A percentile compares a stretch with the other conserved stretches of the same genome.
phyloP scores from a whole-genome alignment of 2,888 invertebrate species.

The Melieria picta region DNA sequence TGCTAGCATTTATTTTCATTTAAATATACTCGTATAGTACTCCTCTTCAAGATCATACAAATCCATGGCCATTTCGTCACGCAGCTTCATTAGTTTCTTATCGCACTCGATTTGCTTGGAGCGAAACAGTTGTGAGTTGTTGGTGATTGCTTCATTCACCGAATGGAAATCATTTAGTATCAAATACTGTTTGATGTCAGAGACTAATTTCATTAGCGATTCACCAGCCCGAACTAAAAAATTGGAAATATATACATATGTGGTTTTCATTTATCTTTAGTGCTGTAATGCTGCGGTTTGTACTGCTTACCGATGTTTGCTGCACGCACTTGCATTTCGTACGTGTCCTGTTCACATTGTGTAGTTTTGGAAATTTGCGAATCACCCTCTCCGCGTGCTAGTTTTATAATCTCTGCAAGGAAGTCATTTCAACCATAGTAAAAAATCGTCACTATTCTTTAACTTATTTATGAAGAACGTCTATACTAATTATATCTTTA shows the following conservation, averaged over 20 bases:
- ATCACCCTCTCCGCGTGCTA: constrained; percentile 90
- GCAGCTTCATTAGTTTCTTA: constrained; percentile 87
- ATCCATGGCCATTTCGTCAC: constrained; percentile 96
- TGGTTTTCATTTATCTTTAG: not conserved
- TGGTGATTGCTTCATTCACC: constrained; percentile 96
- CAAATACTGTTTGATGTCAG: constrained; percentile 97
- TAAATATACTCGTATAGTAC: constrained; percentile 66
- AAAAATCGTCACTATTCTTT: no score
- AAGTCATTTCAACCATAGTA: not conserved
- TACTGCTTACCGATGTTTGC: constrained; percentile 81
- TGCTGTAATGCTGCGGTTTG: not conserved
- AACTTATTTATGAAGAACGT: no score
- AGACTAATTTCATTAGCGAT: constrained; percentile 95
- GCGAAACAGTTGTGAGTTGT: constrained; percentile 88
- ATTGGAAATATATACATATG: not conserved
- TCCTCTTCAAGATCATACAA: constrained; percentile 67
- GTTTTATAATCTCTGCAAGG: constrained; percentile 82
- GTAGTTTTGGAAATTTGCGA: constrained; percentile 89
- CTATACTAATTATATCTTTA: not conserved
- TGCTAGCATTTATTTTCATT: constrained; percentile 49
- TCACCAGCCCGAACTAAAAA: constrained; percentile 91
- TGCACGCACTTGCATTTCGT: constrained; percentile 96
- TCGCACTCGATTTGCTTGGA: constrained; percentile 93
- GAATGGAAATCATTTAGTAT: constrained; percentile 98
- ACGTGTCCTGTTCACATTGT: constrained; percentile 94